A percentile compares a stretch with the other conserved stretches of the same genome.
Evolutionary conservation across 1,140 invertebrate genomes (phyloP).

Genomic region (Charaxes varanes): DNA sequence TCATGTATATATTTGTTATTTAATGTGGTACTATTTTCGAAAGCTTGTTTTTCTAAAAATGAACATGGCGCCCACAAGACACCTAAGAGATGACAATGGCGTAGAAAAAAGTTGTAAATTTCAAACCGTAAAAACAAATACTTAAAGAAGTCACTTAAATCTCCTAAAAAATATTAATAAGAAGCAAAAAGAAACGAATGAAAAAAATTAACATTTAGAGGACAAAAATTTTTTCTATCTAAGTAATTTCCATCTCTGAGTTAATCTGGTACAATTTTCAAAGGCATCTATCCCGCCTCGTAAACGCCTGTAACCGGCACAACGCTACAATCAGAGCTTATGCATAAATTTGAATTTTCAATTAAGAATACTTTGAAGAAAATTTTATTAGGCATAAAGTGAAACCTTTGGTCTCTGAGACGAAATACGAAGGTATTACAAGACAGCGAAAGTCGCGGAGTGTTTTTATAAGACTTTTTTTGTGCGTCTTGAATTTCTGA

Average conservation of each 20-base stretch:
- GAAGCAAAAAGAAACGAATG: too few relatives aligned
- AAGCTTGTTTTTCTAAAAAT: too few relatives aligned
- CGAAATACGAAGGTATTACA: conserved; percentile 61
- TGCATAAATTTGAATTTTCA: conserved; percentile 74
- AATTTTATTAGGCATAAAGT: conserved; percentile 72
- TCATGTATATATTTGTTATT: too few relatives aligned
- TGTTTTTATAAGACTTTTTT: too few relatives aligned
- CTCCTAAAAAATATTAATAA: too few relatives aligned
- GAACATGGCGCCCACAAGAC: too few relatives aligned
- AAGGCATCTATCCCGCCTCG: conserved; percentile 52
- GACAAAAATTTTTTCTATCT: conserved; percentile 18
- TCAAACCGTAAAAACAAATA: too few relatives aligned
- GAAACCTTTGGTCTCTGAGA: conserved; percentile 70
- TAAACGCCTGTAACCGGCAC: conserved; percentile 46
- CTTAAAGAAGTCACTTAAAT: too few relatives aligned
- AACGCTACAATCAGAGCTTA: conserved; percentile 69
- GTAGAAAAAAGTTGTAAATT: too few relatives aligned
- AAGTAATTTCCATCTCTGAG: conserved; percentile 30
- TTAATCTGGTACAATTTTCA: conserved; percentile 58
- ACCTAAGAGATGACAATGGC: too few relatives aligned
- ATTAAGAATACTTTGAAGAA: conserved; percentile 72
- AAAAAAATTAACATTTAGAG: conserved; percentile 13
- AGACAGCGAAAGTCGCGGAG: conserved; percentile 31
- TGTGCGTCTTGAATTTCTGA: too few relatives aligned
- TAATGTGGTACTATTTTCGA: too few relatives aligned